Base-by-base conservation (phyloP, 2,113 vertebrate genomes). In the Micronycteris hirsuta region DNA sequence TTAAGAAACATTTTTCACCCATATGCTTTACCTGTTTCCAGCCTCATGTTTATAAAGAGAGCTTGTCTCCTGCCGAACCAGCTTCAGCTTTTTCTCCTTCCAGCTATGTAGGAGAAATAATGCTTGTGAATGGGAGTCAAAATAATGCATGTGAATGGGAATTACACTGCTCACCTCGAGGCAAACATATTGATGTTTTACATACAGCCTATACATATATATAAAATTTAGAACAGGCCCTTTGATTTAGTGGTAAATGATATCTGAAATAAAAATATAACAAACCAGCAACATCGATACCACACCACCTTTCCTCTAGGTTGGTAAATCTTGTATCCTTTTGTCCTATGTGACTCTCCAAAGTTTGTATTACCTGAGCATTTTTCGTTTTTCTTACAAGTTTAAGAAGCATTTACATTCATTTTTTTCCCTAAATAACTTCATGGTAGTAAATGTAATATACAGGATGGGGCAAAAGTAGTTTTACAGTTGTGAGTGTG, bases 401-500 rank as follows among this genome's bases (percentile, higher is more conserved):
- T 71, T 93, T 61, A n/a, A 38, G 74, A 89, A 89, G 5, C 11
- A 47, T 70, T 86, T 71, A 70, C n/a, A 24, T 65, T 82, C 16
- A 41, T 31, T 80, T 95, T 80, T 81, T 93, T 92, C n/a, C 61
- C 54, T 36, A 36, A 74, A 49, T 92, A 94, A 77, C 65, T 95
- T 83, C 86, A 4, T 74, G 31, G 71, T 96, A 76, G 77, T 41
- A 67, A 70, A 90, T 71, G 8, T 88, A 47, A 80, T 19, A n/a
- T 16, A 31, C 61, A 63, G 22, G 56, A 11, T 58, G 24, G 22
- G 9, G 56, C 56, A 26, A 58, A 58, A 58, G 56, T 58, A 58
- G 56, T 22, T 58, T 26, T 58, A 58, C 19, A 58, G 56, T 26
- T 26, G 54, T 56, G 19, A 56, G 54, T 56, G 22, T 22, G 54